Evolutionary conservation across 1,140 invertebrate species (phyloP), one percentile per base, ranked within the genome.

Genomic region (Cotesia chilonis): DNA sequence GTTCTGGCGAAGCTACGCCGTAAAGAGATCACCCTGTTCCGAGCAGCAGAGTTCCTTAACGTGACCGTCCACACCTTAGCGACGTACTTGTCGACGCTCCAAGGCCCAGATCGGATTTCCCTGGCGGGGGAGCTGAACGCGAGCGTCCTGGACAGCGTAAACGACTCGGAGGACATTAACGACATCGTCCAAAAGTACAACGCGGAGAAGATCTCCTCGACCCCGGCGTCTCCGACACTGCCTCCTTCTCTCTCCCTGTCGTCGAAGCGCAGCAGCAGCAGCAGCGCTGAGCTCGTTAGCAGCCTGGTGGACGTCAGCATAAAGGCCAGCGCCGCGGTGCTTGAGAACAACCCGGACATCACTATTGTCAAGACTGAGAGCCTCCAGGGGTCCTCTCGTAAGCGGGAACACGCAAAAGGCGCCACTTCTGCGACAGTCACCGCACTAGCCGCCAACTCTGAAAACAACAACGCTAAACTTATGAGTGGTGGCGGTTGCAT

Each of bases 51-150:
- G 80, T 90, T 92, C 78, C 85, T 94, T 2, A 93, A 93, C 70
- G 92, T 93, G 52, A 92, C 91, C 71, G 91, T 92, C 63, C 89
- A 91, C 73, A 92, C 91, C 63, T 83, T 94, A 6, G 91, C 92
- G 1, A 92, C 91, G 38, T 93, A 93, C 80, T 81, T 93, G 59
- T 89, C 90, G 66, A 90, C 90, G 38, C 82, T 91, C 65, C 88
- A 89, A 55, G 88, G 87, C 10, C 79, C 88, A 4, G 88, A 89
- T 54, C 85, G 86, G 12, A 84, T 84, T 47, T 87, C 88, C 3
- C 74, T 86, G 4, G 84, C 85, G 7, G 83, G 85, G 4, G 85
- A 87, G 68, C 73, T 85, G 10, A 82, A 77, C 1, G 76, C 77
- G 14, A 78, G 81, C 12, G 69, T 77, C 77, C 75, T 77, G 69